phyloP scores from a whole-genome alignment of 1,140 invertebrate species.

The Cheumatopsyche charites region DNA sequence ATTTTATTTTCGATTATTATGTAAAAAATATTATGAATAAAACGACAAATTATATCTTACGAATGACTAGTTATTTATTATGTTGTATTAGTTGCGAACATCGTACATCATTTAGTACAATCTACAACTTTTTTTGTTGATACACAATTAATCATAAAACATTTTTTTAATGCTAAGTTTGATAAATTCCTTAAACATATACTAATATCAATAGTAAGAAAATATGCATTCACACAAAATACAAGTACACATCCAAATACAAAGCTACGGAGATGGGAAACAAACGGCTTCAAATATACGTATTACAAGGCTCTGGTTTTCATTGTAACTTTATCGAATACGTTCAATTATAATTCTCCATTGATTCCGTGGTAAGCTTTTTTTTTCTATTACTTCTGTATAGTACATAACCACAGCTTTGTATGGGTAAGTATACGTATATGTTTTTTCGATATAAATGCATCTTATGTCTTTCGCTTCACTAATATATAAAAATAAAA shows the following conservation, averaged over 20 bases:
- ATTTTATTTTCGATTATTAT: too few relatives aligned
- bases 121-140: constrained; percentile 20
- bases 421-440: not conserved
- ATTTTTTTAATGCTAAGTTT: constrained; percentile 13
- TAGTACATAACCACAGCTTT: not conserved
- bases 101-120: constrained; percentile 26
- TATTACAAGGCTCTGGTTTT: too few relatives aligned
- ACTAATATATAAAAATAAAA: constrained; percentile 13
- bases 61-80: constrained; percentile 41
- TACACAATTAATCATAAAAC: constrained; percentile 19
- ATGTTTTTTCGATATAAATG: not conserved
- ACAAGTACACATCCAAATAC: not conserved
- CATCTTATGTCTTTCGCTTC: constrained; percentile 3
- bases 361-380: too few relatives aligned
- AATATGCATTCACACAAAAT: constrained; percentile 23
- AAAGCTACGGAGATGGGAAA: not conserved
- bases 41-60: constrained; percentile 18
- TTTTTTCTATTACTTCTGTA: too few relatives aligned
- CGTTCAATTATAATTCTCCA: too few relatives aligned
- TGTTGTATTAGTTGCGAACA: constrained; percentile 25
- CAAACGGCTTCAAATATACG: not conserved
- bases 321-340: too few relatives aligned
- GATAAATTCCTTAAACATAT: constrained; percentile 24
- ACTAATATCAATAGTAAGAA: constrained; percentile 28
- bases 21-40: constrained; percentile 9